Evolutionary conservation across 1,140 invertebrate genomes (phyloP), one percentile per base, ranked within the genome.

Genomic region (Spodoptera frugiperda): DNA sequence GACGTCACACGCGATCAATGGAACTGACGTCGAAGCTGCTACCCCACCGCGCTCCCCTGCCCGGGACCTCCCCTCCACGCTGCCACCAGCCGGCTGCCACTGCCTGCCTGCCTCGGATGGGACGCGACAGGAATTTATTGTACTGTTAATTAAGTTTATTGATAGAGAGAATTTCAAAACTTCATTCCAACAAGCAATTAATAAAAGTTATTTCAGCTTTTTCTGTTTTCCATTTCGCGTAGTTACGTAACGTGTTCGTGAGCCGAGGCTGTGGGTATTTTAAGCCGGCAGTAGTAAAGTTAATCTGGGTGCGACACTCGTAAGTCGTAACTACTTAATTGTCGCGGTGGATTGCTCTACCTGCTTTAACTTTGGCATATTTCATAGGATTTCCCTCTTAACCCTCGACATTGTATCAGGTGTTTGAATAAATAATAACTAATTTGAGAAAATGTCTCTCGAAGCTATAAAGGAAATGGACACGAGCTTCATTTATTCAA

Each of bases 1-100:
- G 85, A 87, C 85, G 85, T 87, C 84, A 87, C 76, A 21, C 59
- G 74, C 85, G 85, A 87, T 87, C 85, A 87, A 87, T 87, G 85
- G 85, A 82, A 82, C 81, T 87, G 84, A 87, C 85, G 84, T 87
- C 78, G 82, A 39, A 61, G 53, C 77, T 78, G 48, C 14, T 70
- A 30, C 55, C 72, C 46, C 51, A 33, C 68, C 12, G 25, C 79
- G 46, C 49, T 75, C 65, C 77, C 53, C 59, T 17, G 30, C 78
- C 46, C 73, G 70, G 46, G 44, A 48, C 51, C 48, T 63, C 48
- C 33, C 76, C 53, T 21, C 71, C 46, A 44, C n/a, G 9, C 44
- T 39, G 14, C 48, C 55, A 46, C 39, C 17, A 33, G 55, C 55
- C 55, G 12, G 55, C 33, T 39, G 17, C 59, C 17, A 11, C 19